Evolutionary conservation across 2,797 vertebrate species (phyloP), one percentile per base, ranked within the genome.

Genomic region (Hydrolagus colliei): DNA sequence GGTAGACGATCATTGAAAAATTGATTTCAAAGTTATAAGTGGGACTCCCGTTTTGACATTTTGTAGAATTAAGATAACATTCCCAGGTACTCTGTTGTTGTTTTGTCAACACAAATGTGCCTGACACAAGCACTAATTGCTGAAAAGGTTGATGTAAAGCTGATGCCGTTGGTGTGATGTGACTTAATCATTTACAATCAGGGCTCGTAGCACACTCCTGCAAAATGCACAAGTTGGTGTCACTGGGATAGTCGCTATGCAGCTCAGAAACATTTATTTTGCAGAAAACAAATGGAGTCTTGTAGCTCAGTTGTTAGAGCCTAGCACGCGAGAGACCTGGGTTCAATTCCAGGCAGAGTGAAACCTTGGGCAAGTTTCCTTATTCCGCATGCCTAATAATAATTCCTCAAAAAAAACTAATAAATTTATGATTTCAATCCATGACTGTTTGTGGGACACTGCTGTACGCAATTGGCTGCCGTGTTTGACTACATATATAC

Each of bases 61-160:
- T 6, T 82, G 78, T 67, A 13, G 63, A 18, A 67, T 67, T 7
- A 82, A 18, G 79, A 16, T 71, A 68, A 67, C 20, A 84, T 18
- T 4, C 79, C 68, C 68, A 63, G n/a, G 41, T 67, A 84, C 27
- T 20, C 16, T 84, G 35, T 84, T 71, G 62, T 27, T 84, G 62
- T 65, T 80, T 84, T 16, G 32, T 71, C 79, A 84, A 27, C 71
- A 68, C 27, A 84, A 84, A 84, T 32, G 67, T 73, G n/a, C 27
- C 10, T 20, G 20, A 10, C 41, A 59, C 18, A 77, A 9, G 4
- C 18, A 18, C 18, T 77, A 61, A 18, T 59, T 14, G 35, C 9
- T 68, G 71, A 71, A 20, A 8, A 84, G 67, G 65, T 67, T 16
- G 63, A 77, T 77, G 61, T n/a, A 11, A 61, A 32, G 62, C 16